Percentiles rank a stretch among this genome's conserved stretches.
phyloP scores from a whole-genome alignment of 2,888 invertebrate genomes.

The Nomada hirtipes region DNA sequence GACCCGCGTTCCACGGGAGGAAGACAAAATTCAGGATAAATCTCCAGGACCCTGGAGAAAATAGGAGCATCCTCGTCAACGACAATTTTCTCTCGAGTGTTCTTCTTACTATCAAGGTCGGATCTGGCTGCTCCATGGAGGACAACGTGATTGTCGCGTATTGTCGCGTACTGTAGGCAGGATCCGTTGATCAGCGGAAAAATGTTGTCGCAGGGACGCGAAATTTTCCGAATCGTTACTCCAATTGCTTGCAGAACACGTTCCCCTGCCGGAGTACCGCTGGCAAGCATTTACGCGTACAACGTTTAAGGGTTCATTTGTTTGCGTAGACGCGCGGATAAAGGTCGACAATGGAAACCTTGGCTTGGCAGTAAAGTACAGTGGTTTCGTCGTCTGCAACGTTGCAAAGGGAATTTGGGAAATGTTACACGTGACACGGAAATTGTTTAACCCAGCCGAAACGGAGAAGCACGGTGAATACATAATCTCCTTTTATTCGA shows the following conservation, averaged over 20 bases:
- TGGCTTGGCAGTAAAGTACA: too few species aligned
- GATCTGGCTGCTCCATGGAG: conserved; percentile 9
- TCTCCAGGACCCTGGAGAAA: conserved; percentile 26
- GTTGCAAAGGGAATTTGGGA: too few species aligned
- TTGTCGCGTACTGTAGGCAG: conserved; percentile 29
- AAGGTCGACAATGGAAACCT: too few species aligned
- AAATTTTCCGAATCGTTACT: conserved; percentile 33
- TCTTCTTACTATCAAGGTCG: conserved; percentile 61
- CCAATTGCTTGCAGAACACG: conserved; percentile 2
- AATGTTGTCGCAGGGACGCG: conserved; percentile 37
- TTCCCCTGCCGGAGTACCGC: neutral
- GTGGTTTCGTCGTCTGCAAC: too few species aligned
- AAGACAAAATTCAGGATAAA: conserved; percentile 6
- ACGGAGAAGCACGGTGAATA: too few species aligned
- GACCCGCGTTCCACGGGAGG: conserved; percentile 9
- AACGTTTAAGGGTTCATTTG: too few species aligned
- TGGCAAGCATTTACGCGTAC: neutral
- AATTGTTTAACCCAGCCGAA: too few species aligned
- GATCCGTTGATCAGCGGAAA: conserved; percentile 34
- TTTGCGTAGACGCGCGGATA: too few species aligned
- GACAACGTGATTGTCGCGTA: conserved; percentile 39
- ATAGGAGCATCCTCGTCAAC: conserved; percentile 57
- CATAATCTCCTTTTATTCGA: too few species aligned
- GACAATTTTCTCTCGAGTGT: conserved; percentile 49
- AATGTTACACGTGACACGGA: too few species aligned